Evolutionary conservation across 2,797 vertebrate species (phyloP), one percentile per base, ranked within the genome.

Genomic region (Morus bassanus): DNA sequence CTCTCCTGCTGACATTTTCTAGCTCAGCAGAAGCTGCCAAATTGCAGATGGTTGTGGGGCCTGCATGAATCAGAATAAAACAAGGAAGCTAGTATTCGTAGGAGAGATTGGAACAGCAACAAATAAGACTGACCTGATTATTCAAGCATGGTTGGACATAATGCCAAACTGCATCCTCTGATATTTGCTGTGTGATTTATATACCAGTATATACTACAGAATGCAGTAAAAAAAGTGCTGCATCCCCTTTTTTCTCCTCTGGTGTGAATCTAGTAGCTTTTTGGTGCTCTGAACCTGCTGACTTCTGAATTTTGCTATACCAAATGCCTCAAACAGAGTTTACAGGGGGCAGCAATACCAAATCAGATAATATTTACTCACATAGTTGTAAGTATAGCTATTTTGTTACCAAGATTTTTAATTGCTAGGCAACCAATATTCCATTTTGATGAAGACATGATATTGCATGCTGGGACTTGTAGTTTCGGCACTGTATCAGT

Each of bases 61-160:
- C 84, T 81, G 53, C 0, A 0, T 65, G 76, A 93, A 93, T 68
- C 87, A 85, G 91, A 89, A 65, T 85, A 72, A 96, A 91, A 92
- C 81, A 94, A 96, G 81, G 61, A 85, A 89, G 68, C 68, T 61
- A 80, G 86, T 95, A 89, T 95, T 94, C 94, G 75, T 39, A 60
- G 61, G 75, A 95, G 54, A 94, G 53, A 37, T 15, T 94, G 89
- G 88, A 97, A 65, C 53, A 81, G 54, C 35, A 92, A 94, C 89
- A 93, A 95, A 69, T 89, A 94, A 78, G 78, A 48, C 69, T 94
- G 94, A 95, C 90, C 91, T 81, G 89, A 91, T 96, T 91, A 94
- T 89, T 93, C 24, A 2, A 78, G 89, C 84, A 78, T 85, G 57
- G 75, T 41, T 0, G 0, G 69, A 89, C 18, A 28, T 35, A 60